Base-by-base conservation (phyloP, 2,888 invertebrate genomes). In the Diabrotica balteata region DNA sequence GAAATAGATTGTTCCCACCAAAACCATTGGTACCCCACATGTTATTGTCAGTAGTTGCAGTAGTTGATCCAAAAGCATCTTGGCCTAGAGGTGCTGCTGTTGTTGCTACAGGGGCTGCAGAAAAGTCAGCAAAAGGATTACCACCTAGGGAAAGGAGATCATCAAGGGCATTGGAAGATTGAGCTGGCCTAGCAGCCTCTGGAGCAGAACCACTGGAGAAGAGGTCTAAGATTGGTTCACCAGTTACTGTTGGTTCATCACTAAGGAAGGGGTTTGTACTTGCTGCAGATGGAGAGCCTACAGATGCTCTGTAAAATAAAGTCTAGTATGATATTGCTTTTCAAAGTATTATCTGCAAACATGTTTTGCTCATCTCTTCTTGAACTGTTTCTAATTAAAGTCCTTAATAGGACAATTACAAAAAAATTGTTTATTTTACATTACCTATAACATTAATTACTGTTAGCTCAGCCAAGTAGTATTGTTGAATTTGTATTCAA, bases 41-140 rank as follows among this genome's bases (percentile, higher is more conserved):
- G 11, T 72, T 69, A 74, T 73, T 82, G n/a, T 80, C 72, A 45
- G 81, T 74, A 55, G 81, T 74, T 66, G 73, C 70, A n/a, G 73
- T 63, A 10, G 73, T 67, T 8, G 74, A 76, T 68, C 81, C 81
- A 59, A 79, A 72, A 64, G 80, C 79, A 10, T 79, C 80, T 7
- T 57, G 55, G 17, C n/a, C 55, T 17, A 57, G 17, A 4, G 68
- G 46, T 43, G 65, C 50, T 32, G 78, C 68, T 43, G 65, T 47
- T 32, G 78, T 69, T 10, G 75, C 57, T 45, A 77, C 55, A 7
- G 77, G 80, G 32, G 32, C 32, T 6, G 83, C 77, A 71, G 86
- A 85, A 79, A 86, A 93, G 81, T 95, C 93, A 59, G 95, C 93
- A 82, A 97, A 97, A 11, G 97, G 97, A 86, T 97, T 97, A 68